Base-by-base conservation (phyloP, 2,113 vertebrate genomes). In the Ameiurus melas region DNA sequence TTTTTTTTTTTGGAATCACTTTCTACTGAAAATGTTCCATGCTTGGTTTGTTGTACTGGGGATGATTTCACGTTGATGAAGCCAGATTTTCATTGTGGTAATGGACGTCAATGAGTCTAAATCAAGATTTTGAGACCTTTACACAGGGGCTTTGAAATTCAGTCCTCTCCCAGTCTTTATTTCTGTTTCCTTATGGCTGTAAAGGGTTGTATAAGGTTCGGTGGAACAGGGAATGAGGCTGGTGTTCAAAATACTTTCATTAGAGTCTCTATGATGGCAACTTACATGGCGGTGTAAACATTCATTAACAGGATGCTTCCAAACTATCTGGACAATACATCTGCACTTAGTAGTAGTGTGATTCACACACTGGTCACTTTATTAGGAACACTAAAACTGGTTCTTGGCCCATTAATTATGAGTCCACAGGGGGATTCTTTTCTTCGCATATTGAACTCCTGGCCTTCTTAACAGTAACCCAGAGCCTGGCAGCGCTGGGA, bases 261-360 rank as follows among this genome's bases (percentile, higher is more conserved):
- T 80, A 86, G 85, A 55, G 77, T 22, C 77, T 36, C 51, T 64
- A 70, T n/a, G 86, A 19, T 51, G 22, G 79, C 55, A 53, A 30
- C 36, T 85, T 43, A 4, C 86, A 73, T 43, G 30, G 1, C 30
- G 20, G 20, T 83, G 62, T 66, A 70, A 87, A 43, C 33, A 20
- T 55, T 81, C 64, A 70, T 82, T 87, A 62, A 70, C 85, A 79
- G n/a, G 12, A 25, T 55, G 39, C 85, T 68, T 30, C 62, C 19
- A 80, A 55, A 86, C 20, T 55, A 30, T 33, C 19, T 27, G 2
- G 20, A 22, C 33, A 19, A 25, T 51, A 70, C 66, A 0, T 39
- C 75, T 33, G 51, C 14, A 17, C 51, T 71, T 85, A 55, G 14
- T n/a, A 22, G 27, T 14, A 55, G 66, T 22, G 17, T 53, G 64